Percentiles rank a stretch among this genome's conserved stretches.
phyloP scores from a whole-genome alignment of 2,797 vertebrate genomes.

The Labeo calbasu region DNA sequence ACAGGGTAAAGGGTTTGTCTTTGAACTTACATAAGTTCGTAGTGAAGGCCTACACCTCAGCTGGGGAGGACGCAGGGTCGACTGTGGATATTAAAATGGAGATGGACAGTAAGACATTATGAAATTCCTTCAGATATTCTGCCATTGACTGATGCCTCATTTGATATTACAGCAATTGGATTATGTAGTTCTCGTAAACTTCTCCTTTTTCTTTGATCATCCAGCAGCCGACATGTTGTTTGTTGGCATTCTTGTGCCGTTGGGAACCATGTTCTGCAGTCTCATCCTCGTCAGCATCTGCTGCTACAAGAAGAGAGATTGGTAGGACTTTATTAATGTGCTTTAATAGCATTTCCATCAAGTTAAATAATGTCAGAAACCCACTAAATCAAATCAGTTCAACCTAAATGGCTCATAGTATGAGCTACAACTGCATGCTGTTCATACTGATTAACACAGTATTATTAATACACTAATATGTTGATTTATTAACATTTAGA shows the following conservation, averaged over 20 bases:
- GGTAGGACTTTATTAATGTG: conserved; percentile 74
- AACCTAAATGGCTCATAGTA: background rate
- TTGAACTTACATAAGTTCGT: conserved; percentile 74
- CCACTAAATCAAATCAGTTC: background rate
- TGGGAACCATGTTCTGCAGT: conserved; percentile 81
- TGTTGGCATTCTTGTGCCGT: conserved; percentile 86
- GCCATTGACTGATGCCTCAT: background rate
- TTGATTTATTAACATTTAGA: background rate
- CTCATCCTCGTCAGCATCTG: conserved; percentile 81
- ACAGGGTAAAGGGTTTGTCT: conserved; percentile 65
- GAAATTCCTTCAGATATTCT: background rate
- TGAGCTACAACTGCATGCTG: background rate
- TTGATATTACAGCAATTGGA: background rate
- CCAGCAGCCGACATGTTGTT: conserved; percentile 83
- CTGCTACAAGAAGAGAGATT: conserved; percentile 93
- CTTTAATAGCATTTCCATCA: background rate
- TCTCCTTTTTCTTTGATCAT: conserved; percentile 24
- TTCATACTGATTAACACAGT: background rate
- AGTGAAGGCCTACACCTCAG: conserved; percentile 77
- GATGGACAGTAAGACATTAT: conserved; percentile 67
- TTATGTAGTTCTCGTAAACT: background rate
- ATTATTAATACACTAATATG: background rate
- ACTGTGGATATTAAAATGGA: conserved; percentile 70
- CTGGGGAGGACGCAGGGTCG: conserved; percentile 73
- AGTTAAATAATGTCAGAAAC: background rate